Evolutionary conservation across 2,113 vertebrate genomes (phyloP).

Genomic region (Forbesichthys papilliferus): DNA sequence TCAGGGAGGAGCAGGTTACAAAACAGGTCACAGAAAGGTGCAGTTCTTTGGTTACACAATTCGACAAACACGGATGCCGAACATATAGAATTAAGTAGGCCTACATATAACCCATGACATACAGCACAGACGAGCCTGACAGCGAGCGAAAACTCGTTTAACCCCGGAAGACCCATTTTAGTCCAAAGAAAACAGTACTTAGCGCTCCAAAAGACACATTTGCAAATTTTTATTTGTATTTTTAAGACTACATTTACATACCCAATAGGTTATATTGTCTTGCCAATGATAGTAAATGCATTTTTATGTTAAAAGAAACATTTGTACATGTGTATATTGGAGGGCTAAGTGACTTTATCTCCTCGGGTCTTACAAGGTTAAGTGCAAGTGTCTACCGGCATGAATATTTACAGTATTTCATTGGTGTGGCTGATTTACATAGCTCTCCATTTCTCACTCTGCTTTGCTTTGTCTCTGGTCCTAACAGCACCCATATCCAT

Average conservation of each 20-base stretch:
- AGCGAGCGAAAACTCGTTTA: slow-evolving; percentile 5
- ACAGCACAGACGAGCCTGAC: not conserved
- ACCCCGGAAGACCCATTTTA: no score
- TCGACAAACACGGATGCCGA: slow-evolving; percentile 20
- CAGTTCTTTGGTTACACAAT: slow-evolving; percentile 60
- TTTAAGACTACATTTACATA: no score
- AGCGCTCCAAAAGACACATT: no score
- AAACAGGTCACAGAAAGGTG: slow-evolving; percentile 66
- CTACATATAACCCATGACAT: not conserved
- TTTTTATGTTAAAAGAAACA: no score
- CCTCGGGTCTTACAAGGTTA: no score
- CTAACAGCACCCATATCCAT: slow-evolving; percentile 96
- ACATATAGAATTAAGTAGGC: slow-evolving; percentile 26
- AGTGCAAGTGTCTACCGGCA: slow-evolving; percentile 10
- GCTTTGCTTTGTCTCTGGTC: slow-evolving; percentile 59
- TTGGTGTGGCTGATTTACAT: slow-evolving; percentile 33
- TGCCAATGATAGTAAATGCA: no score
- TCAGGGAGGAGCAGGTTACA: slow-evolving; percentile 50
- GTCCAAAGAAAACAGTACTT: no score
- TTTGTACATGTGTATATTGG: no score
- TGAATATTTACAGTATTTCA: slow-evolving; percentile 41
- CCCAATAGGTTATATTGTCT: no score
- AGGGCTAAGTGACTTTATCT: no score
- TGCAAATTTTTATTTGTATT: no score
- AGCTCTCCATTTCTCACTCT: slow-evolving; percentile 34